A percentile compares a stretch with the other conserved stretches of the same genome.
Conservation (phyloP, 2,888 invertebrate genomes). For the Spilosoma lubricipeda region DNA sequence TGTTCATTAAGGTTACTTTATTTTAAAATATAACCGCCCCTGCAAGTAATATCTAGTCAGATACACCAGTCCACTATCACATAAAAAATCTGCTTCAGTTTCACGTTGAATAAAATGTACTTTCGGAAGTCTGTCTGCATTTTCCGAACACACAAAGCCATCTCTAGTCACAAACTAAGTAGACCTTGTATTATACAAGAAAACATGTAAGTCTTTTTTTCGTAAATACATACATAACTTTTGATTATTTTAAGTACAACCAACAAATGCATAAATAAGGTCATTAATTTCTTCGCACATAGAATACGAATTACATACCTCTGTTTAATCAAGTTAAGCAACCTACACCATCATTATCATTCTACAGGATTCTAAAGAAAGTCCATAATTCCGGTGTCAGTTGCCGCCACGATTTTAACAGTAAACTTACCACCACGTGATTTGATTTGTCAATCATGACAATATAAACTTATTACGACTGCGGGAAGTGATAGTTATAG, state of each 20-base stretch:
- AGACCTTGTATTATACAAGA: no score
- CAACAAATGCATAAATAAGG: not conserved
- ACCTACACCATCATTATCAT: conserved; percentile 16
- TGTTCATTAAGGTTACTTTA: no score
- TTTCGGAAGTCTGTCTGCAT: no score
- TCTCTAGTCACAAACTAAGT: no score
- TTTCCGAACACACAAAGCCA: no score
- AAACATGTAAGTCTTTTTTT: no score
- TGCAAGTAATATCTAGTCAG: no score
- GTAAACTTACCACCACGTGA: conserved; percentile 13
- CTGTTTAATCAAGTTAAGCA: no score
- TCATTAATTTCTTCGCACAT: not conserved
- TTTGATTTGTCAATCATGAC: conserved; percentile 34
- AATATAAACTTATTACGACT: conserved; percentile 27
- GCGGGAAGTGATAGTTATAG: conserved; percentile 32
- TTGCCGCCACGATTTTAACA: conserved; percentile 10
- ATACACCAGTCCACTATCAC: no score
- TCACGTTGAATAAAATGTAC: not conserved
- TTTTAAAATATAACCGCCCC: not conserved
- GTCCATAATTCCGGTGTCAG: not conserved
- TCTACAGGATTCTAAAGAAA: conserved; percentile 7
- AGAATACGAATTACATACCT: not conserved
- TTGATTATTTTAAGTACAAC: not conserved
- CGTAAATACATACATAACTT: no score
- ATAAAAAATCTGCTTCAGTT: not conserved